Evolutionary conservation across 2,797 vertebrate genomes (phyloP), one percentile per base, ranked within the genome.

Genomic region (Enteromius unitaeniatus): DNA sequence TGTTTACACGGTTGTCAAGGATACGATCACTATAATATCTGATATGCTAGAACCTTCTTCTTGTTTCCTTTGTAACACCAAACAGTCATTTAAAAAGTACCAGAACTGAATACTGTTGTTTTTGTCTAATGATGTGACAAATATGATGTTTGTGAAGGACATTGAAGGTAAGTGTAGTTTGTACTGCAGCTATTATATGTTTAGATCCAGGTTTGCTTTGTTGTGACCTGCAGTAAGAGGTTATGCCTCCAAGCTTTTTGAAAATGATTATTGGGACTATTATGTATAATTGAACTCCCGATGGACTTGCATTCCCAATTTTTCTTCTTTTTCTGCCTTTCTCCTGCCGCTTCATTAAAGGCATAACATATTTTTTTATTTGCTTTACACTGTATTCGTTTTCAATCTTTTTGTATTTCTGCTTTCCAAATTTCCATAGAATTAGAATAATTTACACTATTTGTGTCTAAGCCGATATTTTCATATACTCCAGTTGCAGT

Each of bases 31-130:
- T 53, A 53, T 19, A 28, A 72, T 23, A 17, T 72, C 28, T n/a
- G 17, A 21, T 4, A 40, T 11, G 19, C 55, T 55, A 75, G 51
- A 76, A 10, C 34, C 23, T 31, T 2, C 68, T 83, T 85, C n/a
- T 62, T 19, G 88, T 88, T 84, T 85, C 86, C 72, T n/a, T 40
- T 86, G 79, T 72, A 76, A 86, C 87, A 47, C 79, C 65, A 65
- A 86, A 85, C 77, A 77, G 70, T 49, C 0, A 77, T 88, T 88
- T 85, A 55, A 89, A 88, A 53, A 86, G 78, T 82, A 89, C 75
- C 81, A 84, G 14, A 79, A 58, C 42, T 10, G 40, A 17, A 47
- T 75, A 23, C 49, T 75, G 78, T 45, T 85, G 78, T 28, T 62
- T 31, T 34, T 69, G 42, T 84, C 9, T 55, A 69, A 15, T 34